Percentiles rank a stretch among this genome's conserved stretches.
phyloP scores from a whole-genome alignment of 1,140 invertebrate species.

The Drosophila lacteicornis region DNA sequence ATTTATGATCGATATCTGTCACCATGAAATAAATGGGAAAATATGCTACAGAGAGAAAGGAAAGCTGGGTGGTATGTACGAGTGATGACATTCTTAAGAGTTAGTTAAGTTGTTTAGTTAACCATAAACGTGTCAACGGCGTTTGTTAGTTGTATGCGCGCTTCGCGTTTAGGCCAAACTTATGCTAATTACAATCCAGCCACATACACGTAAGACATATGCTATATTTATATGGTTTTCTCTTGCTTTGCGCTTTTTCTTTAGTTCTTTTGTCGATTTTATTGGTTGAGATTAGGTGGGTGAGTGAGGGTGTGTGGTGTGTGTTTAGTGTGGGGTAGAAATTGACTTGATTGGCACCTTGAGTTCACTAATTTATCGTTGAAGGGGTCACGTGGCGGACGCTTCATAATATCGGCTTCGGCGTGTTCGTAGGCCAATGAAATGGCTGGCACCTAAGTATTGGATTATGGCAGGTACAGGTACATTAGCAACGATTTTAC shows the following conservation, averaged over 20 bases:
- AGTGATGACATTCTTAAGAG: slow-evolving; percentile 69
- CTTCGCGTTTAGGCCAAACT: slow-evolving; percentile 56
- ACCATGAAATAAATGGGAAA: slow-evolving; percentile 15
- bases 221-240: slow-evolving; percentile 66
- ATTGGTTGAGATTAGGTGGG: slow-evolving; percentile 58
- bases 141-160: slow-evolving; percentile 42
- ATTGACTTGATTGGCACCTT: slow-evolving; percentile 90
- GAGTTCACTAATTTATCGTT: slow-evolving; percentile 99
- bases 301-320: slow-evolving; percentile 26
- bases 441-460: slow-evolving; percentile 97
- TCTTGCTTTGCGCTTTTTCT: slow-evolving; percentile 50
- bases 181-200: slow-evolving; percentile 80
- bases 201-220: slow-evolving; percentile 78
- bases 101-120: slow-evolving; percentile 49
- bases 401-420: slow-evolving; percentile 99
- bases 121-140: slow-evolving; percentile 58
- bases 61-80: slow-evolving; percentile 30
- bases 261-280: slow-evolving; percentile 51
- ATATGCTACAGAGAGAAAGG: slow-evolving; percentile 47
- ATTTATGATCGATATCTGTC: slow-evolving; percentile 28
- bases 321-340: slow-evolving; percentile 60
- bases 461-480: slow-evolving; percentile 74
- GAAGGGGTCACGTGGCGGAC: slow-evolving; percentile 98
- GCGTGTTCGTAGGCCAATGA: slow-evolving; percentile 99
- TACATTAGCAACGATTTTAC: slow-evolving; percentile 76